Percentiles rank a stretch among this genome's conserved stretches.
Evolutionary conservation across 2,113 vertebrate species (phyloP).

Genomic region (Brachyhypopomus gauderio): DNA sequence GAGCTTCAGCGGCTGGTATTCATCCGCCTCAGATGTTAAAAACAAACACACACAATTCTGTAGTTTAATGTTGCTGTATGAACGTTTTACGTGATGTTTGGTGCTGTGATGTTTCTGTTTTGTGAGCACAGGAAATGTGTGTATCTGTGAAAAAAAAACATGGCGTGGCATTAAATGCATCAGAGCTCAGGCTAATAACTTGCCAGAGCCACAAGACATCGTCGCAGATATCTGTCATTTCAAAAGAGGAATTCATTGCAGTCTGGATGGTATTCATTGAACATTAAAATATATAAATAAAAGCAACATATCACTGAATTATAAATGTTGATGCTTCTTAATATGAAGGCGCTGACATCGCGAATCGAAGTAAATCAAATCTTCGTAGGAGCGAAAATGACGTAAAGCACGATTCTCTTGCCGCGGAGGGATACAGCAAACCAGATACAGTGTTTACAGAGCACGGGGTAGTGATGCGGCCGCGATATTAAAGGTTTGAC

Average conservation of each 20-base stretch:
- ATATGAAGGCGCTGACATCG: neutral
- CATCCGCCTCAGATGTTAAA: constrained; percentile 13
- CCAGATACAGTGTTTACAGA: constrained; percentile 70
- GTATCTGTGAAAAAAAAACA: neutral
- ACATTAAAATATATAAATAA: too few species aligned
- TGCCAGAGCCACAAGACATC: too few species aligned
- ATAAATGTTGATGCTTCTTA: too few species aligned
- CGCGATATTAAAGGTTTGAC: constrained; percentile 51
- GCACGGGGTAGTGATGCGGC: constrained; percentile 57
- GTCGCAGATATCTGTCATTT: too few species aligned
- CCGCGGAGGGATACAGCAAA: constrained; percentile 58
- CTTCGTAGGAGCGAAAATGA: neutral
- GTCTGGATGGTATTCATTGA: too few species aligned
- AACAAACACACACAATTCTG: neutral
- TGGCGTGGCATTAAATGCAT: neutral
- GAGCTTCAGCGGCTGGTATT: constrained; percentile 3
- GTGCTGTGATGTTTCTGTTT: neutral
- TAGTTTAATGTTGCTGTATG: neutral
- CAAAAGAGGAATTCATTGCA: neutral
- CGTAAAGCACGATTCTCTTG: constrained; percentile 62
- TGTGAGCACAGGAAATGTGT: neutral
- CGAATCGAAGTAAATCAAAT: neutral
- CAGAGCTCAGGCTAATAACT: neutral
- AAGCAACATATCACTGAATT: too few species aligned
- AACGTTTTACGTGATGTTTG: neutral